Base-by-base conservation (phyloP, 2,888 invertebrate genomes). In the Idaea aversata region DNA sequence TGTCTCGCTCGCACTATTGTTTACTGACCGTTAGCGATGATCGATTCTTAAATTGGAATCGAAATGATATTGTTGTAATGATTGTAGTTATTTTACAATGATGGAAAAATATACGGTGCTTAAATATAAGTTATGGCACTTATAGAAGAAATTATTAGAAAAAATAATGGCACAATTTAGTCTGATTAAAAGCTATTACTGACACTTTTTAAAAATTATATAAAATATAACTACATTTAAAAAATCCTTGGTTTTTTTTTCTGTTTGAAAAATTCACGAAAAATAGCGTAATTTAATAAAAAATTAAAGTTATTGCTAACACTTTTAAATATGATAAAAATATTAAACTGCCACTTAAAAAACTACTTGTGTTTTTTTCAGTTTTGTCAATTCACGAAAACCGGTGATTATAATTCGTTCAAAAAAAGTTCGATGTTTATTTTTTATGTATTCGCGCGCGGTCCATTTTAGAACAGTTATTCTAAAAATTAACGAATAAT, bases 11-110 rank as follows among this genome's bases (percentile, higher is more conserved):
- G 82, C 83, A 88, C 88, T 91, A 90, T 92, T 91, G 91, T 92
- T 91, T 90, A 88, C 88, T 82, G 84, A 82, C 80, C 86, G 87
- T 88, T 90, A 88, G 88, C 90, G 88, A 83, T 86, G 85, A 77
- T 78, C 78, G 77, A 76, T 77, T 78, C 81, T 82, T 85, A 85
- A 86, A 47, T 47, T 47, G 47, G 47, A 47, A 13, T 47, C 13
- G 47, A 13, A 47, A 47, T 47, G 47, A 47, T 47, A 47, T 47
- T 13, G 47, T 47, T 47, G 7, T 47, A 47, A 47, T 47, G 47
- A 47, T 85, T 85, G 82, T 87, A 85, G 86, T 88, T 87, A 85
- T 77, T 75, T 80, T 74, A 71, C 73, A 62, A 63, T 64, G 61
- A 63, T 59, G 13, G 47, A 10, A 47, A 47, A 47, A 10, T 47